Base-by-base conservation (phyloP, 2,113 vertebrate genomes). In the Trachemys scripta region DNA sequence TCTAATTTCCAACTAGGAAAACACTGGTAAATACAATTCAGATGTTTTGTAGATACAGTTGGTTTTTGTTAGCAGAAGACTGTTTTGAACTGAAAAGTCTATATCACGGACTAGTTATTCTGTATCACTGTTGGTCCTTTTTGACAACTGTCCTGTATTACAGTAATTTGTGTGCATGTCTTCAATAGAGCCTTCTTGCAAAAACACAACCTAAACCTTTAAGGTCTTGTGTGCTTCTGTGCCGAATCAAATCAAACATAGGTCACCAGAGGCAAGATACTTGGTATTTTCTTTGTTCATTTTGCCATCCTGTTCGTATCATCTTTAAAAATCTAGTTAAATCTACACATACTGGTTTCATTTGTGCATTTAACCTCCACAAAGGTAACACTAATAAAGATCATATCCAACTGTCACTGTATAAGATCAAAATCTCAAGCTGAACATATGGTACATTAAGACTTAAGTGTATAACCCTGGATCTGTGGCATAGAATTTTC, bases 91-190 rank as follows among this genome's bases (percentile, higher is more conserved):
- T 97, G 90, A 94, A 97, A 90, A 56, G 38, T 10, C n/a, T 95
- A 94, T 51, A 81, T 59, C 91, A 72, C 38, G n/a, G 38, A 53
- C n/a, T 89, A 85, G 91, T 96, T 94, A 82, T 69, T 76, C 93
- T 93, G 62, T 96, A 96, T 96, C 29, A 49, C 87, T 91, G 62
- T 93, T 92, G 50, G 96, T 91, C 69, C 51, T 85, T 94, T 95
- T 96, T 95, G 50, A 92, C 96, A 95, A 97, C 95, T 97, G 96
- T 95, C 95, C 93, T 92, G 96, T 96, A 97, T 98, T 97, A 97
- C 89, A 96, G 90, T 97, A 97, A 97, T 97, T 95, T 95, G 90
- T 94, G 90, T 89, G 87, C 84, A 90, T 86, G 59, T 96, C 91
- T 97, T 97, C 96, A 93, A 57, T 93, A 62, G 84, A 95, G 85